Evolutionary conservation across 2,113 vertebrate species (phyloP).

Genomic region (Bujurquina vittata): DNA sequence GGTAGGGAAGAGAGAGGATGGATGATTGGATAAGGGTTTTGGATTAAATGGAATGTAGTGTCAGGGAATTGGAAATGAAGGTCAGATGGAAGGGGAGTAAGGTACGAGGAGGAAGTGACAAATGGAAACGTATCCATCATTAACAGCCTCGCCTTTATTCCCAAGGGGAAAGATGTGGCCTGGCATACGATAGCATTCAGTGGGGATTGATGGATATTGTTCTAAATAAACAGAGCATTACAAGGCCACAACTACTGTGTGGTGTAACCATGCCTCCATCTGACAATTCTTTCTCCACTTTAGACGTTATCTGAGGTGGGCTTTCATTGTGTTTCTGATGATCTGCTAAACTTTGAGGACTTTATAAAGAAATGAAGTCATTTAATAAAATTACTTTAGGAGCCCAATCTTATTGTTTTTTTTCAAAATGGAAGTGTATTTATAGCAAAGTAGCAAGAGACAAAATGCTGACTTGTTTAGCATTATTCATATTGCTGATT

Average conservation of each 20-base stretch:
- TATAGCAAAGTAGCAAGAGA: not conserved
- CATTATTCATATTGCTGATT: not conserved
- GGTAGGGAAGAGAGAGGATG: not conserved
- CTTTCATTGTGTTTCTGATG: not conserved
- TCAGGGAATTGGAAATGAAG: conserved; percentile 57
- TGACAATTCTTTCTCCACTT: conserved; percentile 15
- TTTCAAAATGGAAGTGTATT: not conserved
- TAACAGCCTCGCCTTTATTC: conserved; percentile 10
- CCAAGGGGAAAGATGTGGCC: not conserved
- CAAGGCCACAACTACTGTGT: not conserved
- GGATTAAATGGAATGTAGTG: conserved; percentile 59
- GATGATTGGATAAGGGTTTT: conserved; percentile 32
- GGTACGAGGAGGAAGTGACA: conserved; percentile 20
- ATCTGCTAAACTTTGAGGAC: not conserved
- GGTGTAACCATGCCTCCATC: conserved; percentile 2
- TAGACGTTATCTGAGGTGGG: not conserved
- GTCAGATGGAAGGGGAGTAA: conserved; percentile 38
- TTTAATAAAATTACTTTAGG: not conserved
- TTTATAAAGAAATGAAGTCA: not conserved
- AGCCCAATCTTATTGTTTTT: not conserved
- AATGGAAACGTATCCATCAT: conserved; percentile 11
- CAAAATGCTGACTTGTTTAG: not conserved
- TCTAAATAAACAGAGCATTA: conserved; percentile 21
- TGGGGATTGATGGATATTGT: conserved; percentile 47
- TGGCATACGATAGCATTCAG: conserved; percentile 25